Percentiles rank a stretch among this genome's conserved stretches.
phyloP scores from a whole-genome alignment of 2,888 invertebrate genomes.

The Drosophila testacea region DNA sequence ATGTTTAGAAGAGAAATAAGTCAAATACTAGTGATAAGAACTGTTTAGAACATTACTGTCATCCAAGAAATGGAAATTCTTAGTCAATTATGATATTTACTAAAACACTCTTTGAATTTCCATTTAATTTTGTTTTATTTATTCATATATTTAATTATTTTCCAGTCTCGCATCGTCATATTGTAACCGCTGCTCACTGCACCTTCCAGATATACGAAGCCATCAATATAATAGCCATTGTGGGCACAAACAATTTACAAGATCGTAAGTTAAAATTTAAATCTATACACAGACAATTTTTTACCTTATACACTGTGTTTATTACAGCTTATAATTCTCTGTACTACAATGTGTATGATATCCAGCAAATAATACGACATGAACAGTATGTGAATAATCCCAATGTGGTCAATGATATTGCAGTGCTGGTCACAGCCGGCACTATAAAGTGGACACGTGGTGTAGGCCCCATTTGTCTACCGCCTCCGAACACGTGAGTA shows the following conservation, averaged over 20 bases:
- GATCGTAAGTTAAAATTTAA: constrained; percentile 77
- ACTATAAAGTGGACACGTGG: constrained; percentile 85
- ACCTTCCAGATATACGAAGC: constrained; percentile 27
- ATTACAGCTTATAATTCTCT: constrained; percentile 55
- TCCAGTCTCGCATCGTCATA: constrained; percentile 82
- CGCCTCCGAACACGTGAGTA: constrained; percentile 85
- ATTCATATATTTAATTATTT: too few relatives aligned
- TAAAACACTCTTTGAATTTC: too few relatives aligned
- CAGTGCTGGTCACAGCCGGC: constrained; percentile 84
- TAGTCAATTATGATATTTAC: too few relatives aligned
- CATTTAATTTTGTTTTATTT: too few relatives aligned
- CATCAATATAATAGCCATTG: constrained; percentile 82
- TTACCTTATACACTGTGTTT: neutral
- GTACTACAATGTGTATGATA: constrained; percentile 79
- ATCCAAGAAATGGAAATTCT: too few relatives aligned
- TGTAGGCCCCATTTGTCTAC: constrained; percentile 88
- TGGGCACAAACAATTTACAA: constrained; percentile 86
- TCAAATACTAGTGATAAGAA: neutral
- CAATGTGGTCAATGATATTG: constrained; percentile 86
- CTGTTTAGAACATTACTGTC: neutral
- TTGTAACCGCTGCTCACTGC: constrained; percentile 87
- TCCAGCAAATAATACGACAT: constrained; percentile 72
- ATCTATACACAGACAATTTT: too few relatives aligned
- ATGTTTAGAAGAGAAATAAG: neutral
- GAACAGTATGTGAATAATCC: constrained; percentile 54